These are phyloP conservation scores for Danaus melanippus DNA, from an alignment of 1,140 invertebrate genomes.

Conservation along the genomic window DNA sequence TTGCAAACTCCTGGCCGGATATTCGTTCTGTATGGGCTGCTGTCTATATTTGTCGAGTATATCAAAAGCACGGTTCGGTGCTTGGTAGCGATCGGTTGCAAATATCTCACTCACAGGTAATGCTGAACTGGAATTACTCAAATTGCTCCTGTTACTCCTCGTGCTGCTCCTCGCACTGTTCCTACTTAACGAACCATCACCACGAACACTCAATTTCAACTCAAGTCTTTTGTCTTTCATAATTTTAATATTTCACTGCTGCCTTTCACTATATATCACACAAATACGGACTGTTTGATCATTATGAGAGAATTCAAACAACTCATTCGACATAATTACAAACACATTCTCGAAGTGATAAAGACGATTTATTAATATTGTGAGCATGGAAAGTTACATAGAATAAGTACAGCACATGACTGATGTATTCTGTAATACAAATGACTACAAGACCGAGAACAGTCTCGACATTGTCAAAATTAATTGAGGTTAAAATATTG, in stretches of 20 bases:
- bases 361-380: too few relatives aligned
- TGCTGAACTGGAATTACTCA: constrained; percentile 38
- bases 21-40: constrained; percentile 45
- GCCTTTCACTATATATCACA: too few relatives aligned
- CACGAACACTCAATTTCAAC: constrained; percentile 59
- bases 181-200: constrained; percentile 55
- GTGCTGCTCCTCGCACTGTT: constrained; percentile 52
- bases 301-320: too few relatives aligned
- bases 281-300: too few relatives aligned
- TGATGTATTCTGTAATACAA: constrained; percentile 48
- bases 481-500: constrained; percentile 59
- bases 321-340: background rate
- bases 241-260: constrained; percentile 14
- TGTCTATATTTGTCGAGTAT: constrained; percentile 53
- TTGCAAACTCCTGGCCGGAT: constrained; percentile 57
- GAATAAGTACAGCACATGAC: constrained; percentile 26
- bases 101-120: constrained; percentile 60
- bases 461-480: constrained; percentile 41
- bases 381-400: too few relatives aligned
- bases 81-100: constrained; percentile 49
- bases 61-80: constrained; percentile 52
- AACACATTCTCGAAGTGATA: constrained; percentile 3
- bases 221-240: constrained; percentile 68
- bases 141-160: constrained; percentile 55
- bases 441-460: constrained; percentile 49